phyloP scores from a whole-genome alignment of 2,113 vertebrate genomes.

The Galbula dea region DNA sequence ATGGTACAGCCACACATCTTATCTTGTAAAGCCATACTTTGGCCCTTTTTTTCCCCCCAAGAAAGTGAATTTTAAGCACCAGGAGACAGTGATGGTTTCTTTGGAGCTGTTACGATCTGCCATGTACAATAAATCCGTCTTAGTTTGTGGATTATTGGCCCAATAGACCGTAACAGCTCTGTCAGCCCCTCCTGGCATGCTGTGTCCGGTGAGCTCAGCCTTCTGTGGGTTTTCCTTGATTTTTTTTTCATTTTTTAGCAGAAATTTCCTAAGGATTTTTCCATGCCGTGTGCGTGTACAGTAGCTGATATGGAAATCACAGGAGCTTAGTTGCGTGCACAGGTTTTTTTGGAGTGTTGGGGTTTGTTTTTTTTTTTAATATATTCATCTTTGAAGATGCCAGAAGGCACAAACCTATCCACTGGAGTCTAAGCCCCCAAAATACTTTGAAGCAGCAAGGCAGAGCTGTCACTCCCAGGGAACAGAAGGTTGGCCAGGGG shows the following conservation, averaged over 20 bases:
- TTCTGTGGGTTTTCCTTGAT: not conserved
- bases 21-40: constrained; percentile 60
- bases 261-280: constrained; percentile 50
- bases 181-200: constrained; percentile 55
- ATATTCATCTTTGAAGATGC: not conserved
- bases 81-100: constrained; percentile 60
- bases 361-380: not conserved
- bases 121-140: constrained; percentile 69
- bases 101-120: constrained; percentile 64
- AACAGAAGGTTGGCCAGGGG: not conserved
- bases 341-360: not conserved
- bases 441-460: not conserved
- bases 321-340: not conserved
- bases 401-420: not conserved
- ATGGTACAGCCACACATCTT: constrained; percentile 34
- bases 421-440: not conserved
- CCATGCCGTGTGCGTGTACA: not conserved
- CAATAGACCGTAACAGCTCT: constrained; percentile 65
- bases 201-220: constrained; percentile 41
- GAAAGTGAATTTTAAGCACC: constrained; percentile 63
- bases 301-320: constrained; percentile 35
- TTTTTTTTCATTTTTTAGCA: not conserved
- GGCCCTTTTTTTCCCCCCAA: constrained; percentile 28
- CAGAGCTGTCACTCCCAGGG: not conserved
- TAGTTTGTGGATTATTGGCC: constrained; percentile 69